phyloP scores from a whole-genome alignment of 2,888 invertebrate species.

The Caenorhabditis angaria region DNA sequence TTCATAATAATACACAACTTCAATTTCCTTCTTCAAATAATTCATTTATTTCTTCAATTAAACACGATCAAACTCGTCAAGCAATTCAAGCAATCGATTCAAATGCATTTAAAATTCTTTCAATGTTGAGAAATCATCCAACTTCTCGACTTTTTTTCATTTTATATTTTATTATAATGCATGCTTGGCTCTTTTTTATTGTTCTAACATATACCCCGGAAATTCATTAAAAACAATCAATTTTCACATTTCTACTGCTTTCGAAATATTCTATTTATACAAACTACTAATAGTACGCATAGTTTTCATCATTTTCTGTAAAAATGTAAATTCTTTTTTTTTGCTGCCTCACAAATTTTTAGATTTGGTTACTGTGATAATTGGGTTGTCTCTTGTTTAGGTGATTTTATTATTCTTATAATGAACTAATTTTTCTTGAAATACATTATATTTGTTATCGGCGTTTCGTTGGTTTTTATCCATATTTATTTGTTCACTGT shows the following conservation, averaged over 20 bases:
- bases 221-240: slow-evolving; percentile 71
- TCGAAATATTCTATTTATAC: not conserved
- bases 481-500: slow-evolving; percentile 3
- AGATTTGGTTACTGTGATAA: not conserved
- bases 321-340: not conserved
- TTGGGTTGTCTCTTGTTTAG: not conserved
- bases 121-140: slow-evolving; percentile 76
- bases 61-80: slow-evolving; percentile 40
- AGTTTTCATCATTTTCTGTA: not conserved
- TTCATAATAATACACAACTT: slow-evolving; percentile 15
- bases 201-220: slow-evolving; percentile 81
- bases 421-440: not conserved
- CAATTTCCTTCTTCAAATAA: slow-evolving; percentile 17
- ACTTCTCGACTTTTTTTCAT: slow-evolving; percentile 84
- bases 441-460: not conserved
- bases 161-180: slow-evolving; percentile 84
- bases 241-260: not conserved
- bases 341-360: not conserved
- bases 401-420: too few relatives aligned
- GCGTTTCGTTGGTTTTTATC: not conserved
- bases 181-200: slow-evolving; percentile 85
- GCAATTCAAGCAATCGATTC: slow-evolving; percentile 45
- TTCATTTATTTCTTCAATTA: slow-evolving; percentile 33
- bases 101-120: slow-evolving; percentile 45
- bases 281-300: not conserved